Base-by-base conservation (phyloP, 2,797 vertebrate genomes). In the Crenichthys baileyi region DNA sequence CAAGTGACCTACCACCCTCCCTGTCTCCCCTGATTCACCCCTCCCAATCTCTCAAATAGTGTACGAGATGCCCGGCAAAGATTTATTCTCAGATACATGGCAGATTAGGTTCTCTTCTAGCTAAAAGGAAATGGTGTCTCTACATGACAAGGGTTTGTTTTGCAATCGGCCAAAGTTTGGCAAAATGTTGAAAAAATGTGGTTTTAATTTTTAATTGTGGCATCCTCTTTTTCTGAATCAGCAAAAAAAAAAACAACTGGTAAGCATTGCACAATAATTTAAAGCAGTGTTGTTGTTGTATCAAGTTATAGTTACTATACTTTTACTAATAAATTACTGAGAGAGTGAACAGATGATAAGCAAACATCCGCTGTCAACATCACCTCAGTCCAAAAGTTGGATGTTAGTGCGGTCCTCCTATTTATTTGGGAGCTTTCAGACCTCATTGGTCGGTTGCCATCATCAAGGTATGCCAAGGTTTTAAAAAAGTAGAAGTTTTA, bases 51-150 rank as follows among this genome's bases (percentile, higher is more conserved):
- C 74, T 76, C 79, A 85, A 89, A 87, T 73, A 71, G 76, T 81
- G 77, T 72, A 74, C 39, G 76, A 91, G 89, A 87, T 87, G 83
- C 83, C 84, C 82, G 89, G 84, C 85, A 84, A 89, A 90, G 76
- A 93, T 76, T 73, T 90, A 46, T 76, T 73, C 68, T 85, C 53
- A 87, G 88, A 92, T 88, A 79, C 76, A 91, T 82, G 77, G 75
- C 67, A 48, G 68, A 83, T 75, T 75, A 89, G 85, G 74, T 83
- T 91, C 78, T 83, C 84, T 83, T 84, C 75, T 67, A 90, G 88
- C 89, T 77, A 89, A 61, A 87, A 58, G 75, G 76, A 74, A 86
- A 88, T 85, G 88, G 79, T 82, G 79, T 88, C 85, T 85, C 72
- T 76, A 39, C 61, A 65, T 82, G 79, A 81, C 88, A 80, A 79